A percentile compares a stretch with the other conserved stretches of the same genome.
phyloP scores from a whole-genome alignment of 2,113 vertebrate species.

The Ptyas mucosa region DNA sequence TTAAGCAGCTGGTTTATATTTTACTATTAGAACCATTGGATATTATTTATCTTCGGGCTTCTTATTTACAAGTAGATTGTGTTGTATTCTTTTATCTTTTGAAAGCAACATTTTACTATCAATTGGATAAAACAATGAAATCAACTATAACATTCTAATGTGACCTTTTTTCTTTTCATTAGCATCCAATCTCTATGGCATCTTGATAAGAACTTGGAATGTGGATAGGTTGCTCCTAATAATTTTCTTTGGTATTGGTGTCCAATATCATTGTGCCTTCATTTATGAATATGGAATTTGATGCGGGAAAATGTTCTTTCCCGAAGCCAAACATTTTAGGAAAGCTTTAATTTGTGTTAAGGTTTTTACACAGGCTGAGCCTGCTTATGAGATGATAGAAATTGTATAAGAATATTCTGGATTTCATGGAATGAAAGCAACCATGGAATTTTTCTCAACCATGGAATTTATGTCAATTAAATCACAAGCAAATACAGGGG shows the following conservation, averaged over 20 bases:
- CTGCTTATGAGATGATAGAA: background rate
- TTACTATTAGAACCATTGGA: slow-evolving; percentile 2
- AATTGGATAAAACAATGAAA: slow-evolving; percentile 5
- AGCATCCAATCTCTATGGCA: background rate
- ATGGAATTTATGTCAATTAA: background rate
- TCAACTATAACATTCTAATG: background rate
- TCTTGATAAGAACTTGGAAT: background rate
- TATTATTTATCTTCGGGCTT: slow-evolving; percentile 20
- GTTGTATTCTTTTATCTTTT: background rate
- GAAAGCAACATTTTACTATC: background rate
- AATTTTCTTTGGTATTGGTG: background rate
- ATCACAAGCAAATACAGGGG: background rate
- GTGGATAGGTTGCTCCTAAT: background rate
- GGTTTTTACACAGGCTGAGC: background rate
- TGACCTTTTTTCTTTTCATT: background rate
- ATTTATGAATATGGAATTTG: background rate
- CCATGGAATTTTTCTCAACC: background rate
- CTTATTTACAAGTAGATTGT: background rate
- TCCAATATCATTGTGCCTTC: background rate
- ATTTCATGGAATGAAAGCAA: background rate
- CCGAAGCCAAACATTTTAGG: background rate
- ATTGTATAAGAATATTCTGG: background rate
- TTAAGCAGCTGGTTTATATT: slow-evolving; percentile 31
- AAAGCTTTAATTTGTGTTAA: background rate
- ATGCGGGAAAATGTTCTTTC: background rate